Conservation (phyloP, 2,797 vertebrate genomes). For the Poliocrania exsul region DNA sequence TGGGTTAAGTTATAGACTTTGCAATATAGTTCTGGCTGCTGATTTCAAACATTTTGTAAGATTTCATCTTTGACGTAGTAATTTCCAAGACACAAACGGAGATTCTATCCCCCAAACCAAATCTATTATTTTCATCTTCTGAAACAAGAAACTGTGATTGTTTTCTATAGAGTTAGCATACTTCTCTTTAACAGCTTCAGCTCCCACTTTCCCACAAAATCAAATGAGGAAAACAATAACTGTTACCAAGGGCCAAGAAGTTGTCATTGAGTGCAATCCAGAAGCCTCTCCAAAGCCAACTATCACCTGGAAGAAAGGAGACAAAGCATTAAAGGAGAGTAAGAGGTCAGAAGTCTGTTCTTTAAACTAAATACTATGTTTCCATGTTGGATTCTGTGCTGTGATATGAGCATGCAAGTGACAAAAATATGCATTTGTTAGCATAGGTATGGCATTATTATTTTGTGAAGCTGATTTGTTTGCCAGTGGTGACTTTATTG, state of each 20-base stretch:
- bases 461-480: not conserved
- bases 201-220: conserved; percentile 86
- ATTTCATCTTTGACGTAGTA: not conserved
- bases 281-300: conserved; percentile 90
- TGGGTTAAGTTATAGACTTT: not conserved
- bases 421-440: not conserved
- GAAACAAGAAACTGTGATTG: not conserved
- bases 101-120: not conserved
- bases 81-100: not conserved
- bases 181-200: conserved; percentile 83
- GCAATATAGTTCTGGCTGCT: not conserved
- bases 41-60: not conserved
- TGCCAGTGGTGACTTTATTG: not conserved
- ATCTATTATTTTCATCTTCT: not conserved
- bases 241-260: conserved; percentile 88
- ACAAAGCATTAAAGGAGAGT: conserved; percentile 79
- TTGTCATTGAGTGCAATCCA: conserved; percentile 90
- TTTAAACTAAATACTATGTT: not conserved
- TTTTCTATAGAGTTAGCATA: not conserved
- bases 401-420: not conserved
- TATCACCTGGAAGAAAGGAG: conserved; percentile 91
- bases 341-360: conserved; percentile 85
- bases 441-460: not conserved
- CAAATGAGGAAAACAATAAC: conserved; percentile 85
- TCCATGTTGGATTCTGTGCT: not conserved